Base-by-base conservation (phyloP, 2,888 invertebrate species). In the Pheosia gnoma region DNA sequence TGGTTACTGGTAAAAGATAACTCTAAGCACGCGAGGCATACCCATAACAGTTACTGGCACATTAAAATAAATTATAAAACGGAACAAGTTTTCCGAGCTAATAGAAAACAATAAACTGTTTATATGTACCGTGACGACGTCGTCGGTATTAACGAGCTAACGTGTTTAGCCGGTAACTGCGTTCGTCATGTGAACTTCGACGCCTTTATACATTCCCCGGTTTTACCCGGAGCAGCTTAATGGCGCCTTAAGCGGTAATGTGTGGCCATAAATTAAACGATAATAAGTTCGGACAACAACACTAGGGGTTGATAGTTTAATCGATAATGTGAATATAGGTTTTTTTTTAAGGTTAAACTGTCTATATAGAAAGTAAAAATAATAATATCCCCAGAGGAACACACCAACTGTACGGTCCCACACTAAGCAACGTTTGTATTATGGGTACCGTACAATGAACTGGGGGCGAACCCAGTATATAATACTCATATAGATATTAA, bases 231-330 rank as follows among this genome's bases (percentile, higher is more conserved):
- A 71, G 75, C 78, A 77, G 88, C 85, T 88, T 89, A 90, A 91
- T 89, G 88, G 90, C 75, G 88, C 90, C 88, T 89, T 87, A 87
- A 91, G 86, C 90, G 90, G 87, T 90, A 91, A 92, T 91, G 89
- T 91, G 87, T 89, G 89, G 88, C 82, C 86, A 91, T 93, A 92
- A 93, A 93, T 93, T 91, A 89, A 86, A 85, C 90, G 90, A 89
- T 93, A 92, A 93, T 92, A 93, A 91, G 90, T 91, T 89, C 84
- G 88, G 92, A 91, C 91, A 91, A 89, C 89, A 89, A 84, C 89
- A 84, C 78, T 80, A 85, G 85, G 55, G 39, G 55, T 13, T 41
- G 55, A 41, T 38, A 10, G 55, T 38, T 55, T 8, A 55, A 13
- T 38, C 37, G 51, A 7, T 51, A 8, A 51, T 25, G 6, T 25